Conservation (phyloP, 2,113 vertebrate species). For the Etheostoma spectabile region DNA sequence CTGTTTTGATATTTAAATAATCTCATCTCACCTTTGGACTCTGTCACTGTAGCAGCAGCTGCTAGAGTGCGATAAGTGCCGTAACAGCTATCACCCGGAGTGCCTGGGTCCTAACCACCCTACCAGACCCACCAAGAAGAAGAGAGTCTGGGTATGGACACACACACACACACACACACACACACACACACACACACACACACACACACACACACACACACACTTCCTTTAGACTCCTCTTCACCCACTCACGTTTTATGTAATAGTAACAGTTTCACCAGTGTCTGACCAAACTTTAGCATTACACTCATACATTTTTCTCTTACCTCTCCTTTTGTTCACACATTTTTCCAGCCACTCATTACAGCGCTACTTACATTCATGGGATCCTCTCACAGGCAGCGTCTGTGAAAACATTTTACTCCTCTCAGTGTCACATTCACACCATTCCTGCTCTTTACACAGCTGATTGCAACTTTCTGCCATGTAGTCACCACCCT, state of each 20-base stretch:
- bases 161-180: too few relatives aligned
- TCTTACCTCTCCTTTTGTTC: slow-evolving; percentile 21
- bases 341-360: slow-evolving; percentile 26
- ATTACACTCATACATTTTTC: slow-evolving; percentile 25
- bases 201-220: too few relatives aligned
- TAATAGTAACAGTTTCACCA: slow-evolving; percentile 3
- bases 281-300: slow-evolving; percentile 26
- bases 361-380: slow-evolving; percentile 8
- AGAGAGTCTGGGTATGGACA: slow-evolving; percentile 94
- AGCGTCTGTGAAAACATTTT: slow-evolving; percentile 23
- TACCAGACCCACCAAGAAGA: slow-evolving; percentile 97
- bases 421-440: slow-evolving; percentile 19
- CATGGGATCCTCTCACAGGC: slow-evolving; percentile 12
- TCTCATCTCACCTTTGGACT: slow-evolving; percentile 20
- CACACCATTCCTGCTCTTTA: slow-evolving; percentile 16
- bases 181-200: too few relatives aligned
- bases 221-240: slow-evolving; percentile 5
- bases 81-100: slow-evolving; percentile 99
- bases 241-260: background rate
- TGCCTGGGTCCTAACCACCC: slow-evolving; percentile 99
- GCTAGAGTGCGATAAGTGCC: slow-evolving; percentile 99
- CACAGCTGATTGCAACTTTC: slow-evolving; percentile 12
- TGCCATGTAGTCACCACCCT: background rate
- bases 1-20: slow-evolving; percentile 20
- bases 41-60: slow-evolving; percentile 85